A percentile compares a stretch with the other conserved stretches of the same genome.
These are phyloP conservation scores for Oryzias javanicus DNA, from an alignment of 2,113 vertebrate genomes.

Conservation along the genomic window DNA sequence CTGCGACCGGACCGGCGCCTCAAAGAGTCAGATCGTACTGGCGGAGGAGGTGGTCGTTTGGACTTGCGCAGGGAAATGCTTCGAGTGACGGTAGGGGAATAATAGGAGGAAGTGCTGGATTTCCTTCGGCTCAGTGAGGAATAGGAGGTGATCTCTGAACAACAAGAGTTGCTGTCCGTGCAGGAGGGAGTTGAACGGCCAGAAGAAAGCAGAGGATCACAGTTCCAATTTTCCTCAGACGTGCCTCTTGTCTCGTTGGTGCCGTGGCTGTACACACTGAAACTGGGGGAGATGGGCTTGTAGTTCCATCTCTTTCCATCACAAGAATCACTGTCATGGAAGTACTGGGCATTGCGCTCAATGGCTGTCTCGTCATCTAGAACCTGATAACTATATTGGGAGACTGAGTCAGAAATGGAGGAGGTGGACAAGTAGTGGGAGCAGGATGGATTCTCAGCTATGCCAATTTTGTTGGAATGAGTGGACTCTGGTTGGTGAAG, in stretches of 20 bases:
- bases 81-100: conserved; percentile 34
- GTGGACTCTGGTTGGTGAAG: conserved; percentile 39
- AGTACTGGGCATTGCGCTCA: conserved; percentile 67
- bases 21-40: conserved; percentile 87
- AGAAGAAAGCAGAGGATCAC: conserved; percentile 64
- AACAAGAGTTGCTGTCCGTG: conserved; percentile 74
- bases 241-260: conserved; percentile 53
- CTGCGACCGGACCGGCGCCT: conserved; percentile 69
- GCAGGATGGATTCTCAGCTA: conserved; percentile 61
- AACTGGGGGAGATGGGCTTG: conserved; percentile 36
- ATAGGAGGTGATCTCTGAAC: conserved; percentile 74
- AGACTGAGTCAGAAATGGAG: conserved; percentile 63
- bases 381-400: conserved; percentile 59
- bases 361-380: conserved; percentile 39
- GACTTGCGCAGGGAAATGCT: conserved; percentile 90
- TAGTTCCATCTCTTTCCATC: conserved; percentile 73
- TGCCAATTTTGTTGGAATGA: conserved; percentile 35
- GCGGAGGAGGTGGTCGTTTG: conserved; percentile 87
- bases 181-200: conserved; percentile 71
- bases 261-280: conserved; percentile 37
- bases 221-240: conserved; percentile 54
- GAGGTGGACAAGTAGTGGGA: conserved; percentile 67
- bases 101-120: conserved; percentile 38
- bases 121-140: conserved; percentile 51
- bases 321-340: conserved; percentile 42